Evolutionary conservation across 2,888 invertebrate species (phyloP), one percentile per base, ranked within the genome.

Genomic region (Biston betularia): DNA sequence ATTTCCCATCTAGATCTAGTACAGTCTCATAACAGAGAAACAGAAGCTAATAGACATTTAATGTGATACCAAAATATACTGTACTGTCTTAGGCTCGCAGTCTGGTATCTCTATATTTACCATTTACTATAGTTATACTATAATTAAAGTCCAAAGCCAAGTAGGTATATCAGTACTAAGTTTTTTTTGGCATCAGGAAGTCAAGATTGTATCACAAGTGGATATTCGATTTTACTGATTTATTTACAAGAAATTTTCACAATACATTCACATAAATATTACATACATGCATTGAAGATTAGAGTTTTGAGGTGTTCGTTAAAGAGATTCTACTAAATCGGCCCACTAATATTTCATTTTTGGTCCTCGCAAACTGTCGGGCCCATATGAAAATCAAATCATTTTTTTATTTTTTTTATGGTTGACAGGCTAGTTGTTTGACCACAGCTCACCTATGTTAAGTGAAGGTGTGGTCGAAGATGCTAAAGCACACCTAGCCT

Each of bases 281-380:
- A 40, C 10, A 38, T n/a, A 38, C 53, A 34, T 35, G 5, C 15
- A 44, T 35, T 46, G 33, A n/a, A 54, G 40, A 14, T 24, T 34
- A 44, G 8, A 35, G 15, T 46, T 52, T 46, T n/a, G 53, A 64
- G 14, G 48, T 53, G 64, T 56, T 62, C 48, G 56, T 33, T 14
- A 65, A 71, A 71, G 72, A 71, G 72, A 70, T 73, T 73, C 66
- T 58, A 52, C 49, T 52, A 53, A 57, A 49, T 44, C 50, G 14
- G 40, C 46, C 40, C 35, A 59, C 38, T 53, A 38, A 38, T 9
- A 54, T 10, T 44, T 48, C 50, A 56, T 46, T 48, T 59, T 48
- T 59, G 44, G 49, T 50, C 55, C 53, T 52, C 34, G 48, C 46
- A 40, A 50, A 50, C 35, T 46, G n/a, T 46, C 35, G 44, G 48